Conservation (phyloP, 2,797 vertebrate genomes). For the Novumbra hubbsi region DNA sequence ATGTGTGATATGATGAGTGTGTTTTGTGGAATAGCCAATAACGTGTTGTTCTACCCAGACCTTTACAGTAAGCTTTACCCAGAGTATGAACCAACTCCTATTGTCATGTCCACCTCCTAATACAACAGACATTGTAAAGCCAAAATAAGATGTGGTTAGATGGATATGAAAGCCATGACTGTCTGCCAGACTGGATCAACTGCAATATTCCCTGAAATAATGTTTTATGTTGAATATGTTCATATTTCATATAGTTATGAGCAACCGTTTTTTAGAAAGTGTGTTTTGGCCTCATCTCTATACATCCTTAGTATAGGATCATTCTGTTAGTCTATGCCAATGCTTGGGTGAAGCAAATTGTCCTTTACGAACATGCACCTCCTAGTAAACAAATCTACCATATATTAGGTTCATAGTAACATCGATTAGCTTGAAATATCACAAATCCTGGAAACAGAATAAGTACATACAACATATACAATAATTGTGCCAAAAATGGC, state of each 20-base stretch:
- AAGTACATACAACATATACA: neutral
- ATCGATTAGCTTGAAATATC: neutral
- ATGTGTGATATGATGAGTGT: constrained; percentile 54
- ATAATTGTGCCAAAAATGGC: constrained; percentile 58
- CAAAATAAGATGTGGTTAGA: neutral
- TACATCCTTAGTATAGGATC: constrained; percentile 19
- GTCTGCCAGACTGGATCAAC: constrained; percentile 52
- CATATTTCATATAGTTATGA: constrained; percentile 42
- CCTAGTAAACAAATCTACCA: no score
- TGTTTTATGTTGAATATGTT: constrained; percentile 32
- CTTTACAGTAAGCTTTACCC: constrained; percentile 37
- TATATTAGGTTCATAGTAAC: neutral
- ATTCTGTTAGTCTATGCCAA: neutral
- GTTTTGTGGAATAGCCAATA: constrained; percentile 55
- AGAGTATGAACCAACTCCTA: constrained; percentile 5
- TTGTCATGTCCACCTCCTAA: constrained; percentile 22
- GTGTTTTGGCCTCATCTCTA: constrained; percentile 13
- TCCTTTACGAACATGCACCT: neutral
- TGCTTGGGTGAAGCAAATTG: neutral
- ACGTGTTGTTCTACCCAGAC: constrained; percentile 42
- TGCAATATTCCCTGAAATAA: constrained; percentile 61
- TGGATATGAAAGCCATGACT: neutral
- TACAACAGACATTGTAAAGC: constrained; percentile 13
- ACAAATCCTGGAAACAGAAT: neutral
- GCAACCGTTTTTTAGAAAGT: constrained; percentile 18